Evolutionary conservation across 2,888 invertebrate genomes (phyloP).

Genomic region (Andrena minutula): DNA sequence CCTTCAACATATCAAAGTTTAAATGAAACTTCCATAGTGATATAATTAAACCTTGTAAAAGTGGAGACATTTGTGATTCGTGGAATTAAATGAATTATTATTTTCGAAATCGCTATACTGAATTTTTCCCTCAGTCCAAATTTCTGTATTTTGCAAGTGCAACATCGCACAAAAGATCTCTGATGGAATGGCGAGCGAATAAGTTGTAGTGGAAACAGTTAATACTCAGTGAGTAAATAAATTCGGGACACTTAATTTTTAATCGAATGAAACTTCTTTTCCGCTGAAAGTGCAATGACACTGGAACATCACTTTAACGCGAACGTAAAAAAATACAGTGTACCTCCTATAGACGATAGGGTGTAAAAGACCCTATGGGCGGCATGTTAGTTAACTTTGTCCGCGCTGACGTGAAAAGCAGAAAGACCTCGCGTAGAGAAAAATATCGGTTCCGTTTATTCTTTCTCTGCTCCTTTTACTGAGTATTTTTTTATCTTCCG

Average conservation of each 20-base stretch:
- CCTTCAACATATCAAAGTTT: too few relatives aligned
- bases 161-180: too few relatives aligned
- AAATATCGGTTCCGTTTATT: conserved; percentile 47
- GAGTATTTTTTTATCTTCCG: conserved; percentile 4
- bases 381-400: conserved; percentile 42
- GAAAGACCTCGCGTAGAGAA: conserved; percentile 10
- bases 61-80: too few relatives aligned
- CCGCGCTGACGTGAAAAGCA: conserved; percentile 36
- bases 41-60: too few relatives aligned
- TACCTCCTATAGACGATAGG: background rate
- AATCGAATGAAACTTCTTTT: background rate
- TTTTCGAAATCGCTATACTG: too few relatives aligned
- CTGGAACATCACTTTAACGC: background rate
- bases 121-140: too few relatives aligned
- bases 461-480: conserved; percentile 1
- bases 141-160: too few relatives aligned
- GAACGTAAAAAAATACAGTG: background rate
- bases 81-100: too few relatives aligned
- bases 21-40: too few relatives aligned
- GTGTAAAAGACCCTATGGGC: background rate
- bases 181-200: too few relatives aligned
- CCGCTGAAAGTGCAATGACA: background rate
- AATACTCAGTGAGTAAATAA: too few relatives aligned
- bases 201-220: too few relatives aligned
- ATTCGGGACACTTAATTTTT: background rate